Evolutionary conservation across 37 sponge, comb jelly and placozoan genomes (phyloP).

Genomic region (Spongilla lacustris): DNA sequence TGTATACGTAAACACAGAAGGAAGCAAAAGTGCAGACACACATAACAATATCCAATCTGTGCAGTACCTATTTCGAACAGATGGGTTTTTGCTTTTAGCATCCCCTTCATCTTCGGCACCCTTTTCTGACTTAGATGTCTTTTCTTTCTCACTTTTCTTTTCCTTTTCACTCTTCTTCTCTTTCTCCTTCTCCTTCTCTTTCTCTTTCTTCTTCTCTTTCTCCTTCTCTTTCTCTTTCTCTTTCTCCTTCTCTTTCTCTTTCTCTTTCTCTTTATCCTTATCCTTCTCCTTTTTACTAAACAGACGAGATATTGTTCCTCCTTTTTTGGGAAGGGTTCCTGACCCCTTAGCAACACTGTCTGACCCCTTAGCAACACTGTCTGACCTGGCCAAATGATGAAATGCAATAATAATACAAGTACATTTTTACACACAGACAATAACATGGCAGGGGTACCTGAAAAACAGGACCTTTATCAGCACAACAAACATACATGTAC

Average conservation of each 20-base stretch:
- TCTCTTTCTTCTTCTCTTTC: background rate
- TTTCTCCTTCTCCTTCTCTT: slow-evolving; percentile 4
- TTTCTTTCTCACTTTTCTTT: background rate
- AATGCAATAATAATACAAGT: too few relatives aligned
- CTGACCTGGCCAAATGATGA: too few relatives aligned
- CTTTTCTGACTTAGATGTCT: background rate
- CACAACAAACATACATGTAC: too few relatives aligned
- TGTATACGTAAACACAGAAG: too few relatives aligned
- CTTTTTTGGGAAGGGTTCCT: background rate
- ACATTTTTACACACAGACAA: too few relatives aligned
- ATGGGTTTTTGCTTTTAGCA: background rate
- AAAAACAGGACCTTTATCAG: too few relatives aligned
- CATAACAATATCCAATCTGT: background rate
- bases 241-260: slow-evolving; percentile 10
- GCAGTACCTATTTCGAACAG: background rate
- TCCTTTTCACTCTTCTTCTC: background rate
- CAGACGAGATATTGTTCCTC: slow-evolving; percentile 2
- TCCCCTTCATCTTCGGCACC: slow-evolving; percentile 5
- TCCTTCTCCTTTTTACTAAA: background rate
- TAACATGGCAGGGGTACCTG: too few relatives aligned
- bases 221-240: slow-evolving; percentile 2
- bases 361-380: too few relatives aligned
- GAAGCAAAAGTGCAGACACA: too few relatives aligned
- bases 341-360: background rate
- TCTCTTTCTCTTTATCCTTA: background rate